Percentiles rank a stretch among this genome's conserved stretches.
Conservation (phyloP, 1,140 invertebrate species). For the Cyclina sinensis region DNA sequence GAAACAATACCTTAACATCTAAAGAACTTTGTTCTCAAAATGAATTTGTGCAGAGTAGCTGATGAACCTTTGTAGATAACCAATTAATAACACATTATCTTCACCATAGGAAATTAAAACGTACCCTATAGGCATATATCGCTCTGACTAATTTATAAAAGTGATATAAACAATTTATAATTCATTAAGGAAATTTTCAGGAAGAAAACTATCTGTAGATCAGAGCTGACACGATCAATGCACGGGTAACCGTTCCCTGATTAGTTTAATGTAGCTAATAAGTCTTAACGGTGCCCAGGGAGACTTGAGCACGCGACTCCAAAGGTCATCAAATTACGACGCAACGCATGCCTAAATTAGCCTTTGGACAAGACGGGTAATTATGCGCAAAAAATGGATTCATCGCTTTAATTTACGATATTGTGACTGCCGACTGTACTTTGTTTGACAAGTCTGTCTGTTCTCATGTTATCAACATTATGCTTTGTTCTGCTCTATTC, state of each 20-base stretch:
- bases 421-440: not conserved
- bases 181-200: slow-evolving; percentile 59
- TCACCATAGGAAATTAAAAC: slow-evolving; percentile 43
- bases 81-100: slow-evolving; percentile 42
- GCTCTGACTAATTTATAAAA: slow-evolving; percentile 55
- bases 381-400: not conserved
- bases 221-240: not conserved
- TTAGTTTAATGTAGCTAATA: slow-evolving; percentile 63
- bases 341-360: slow-evolving; percentile 49
- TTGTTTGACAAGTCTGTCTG: too few relatives aligned
- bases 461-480: too few relatives aligned
- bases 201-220: slow-evolving; percentile 45
- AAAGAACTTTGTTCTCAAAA: slow-evolving; percentile 37
- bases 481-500: too few relatives aligned
- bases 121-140: slow-evolving; percentile 39
- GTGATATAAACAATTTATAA: slow-evolving; percentile 60
- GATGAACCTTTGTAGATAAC: slow-evolving; percentile 34
- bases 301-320: not conserved
- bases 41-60: not conserved
- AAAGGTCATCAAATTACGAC: slow-evolving; percentile 48
- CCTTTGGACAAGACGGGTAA: slow-evolving; percentile 24
- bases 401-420: not conserved
- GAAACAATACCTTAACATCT: slow-evolving; percentile 1
- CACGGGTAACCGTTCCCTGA: not conserved
- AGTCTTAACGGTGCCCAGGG: slow-evolving; percentile 8